phyloP scores from a whole-genome alignment of 2,888 invertebrate genomes.

The Acanthoscelides obtectus region DNA sequence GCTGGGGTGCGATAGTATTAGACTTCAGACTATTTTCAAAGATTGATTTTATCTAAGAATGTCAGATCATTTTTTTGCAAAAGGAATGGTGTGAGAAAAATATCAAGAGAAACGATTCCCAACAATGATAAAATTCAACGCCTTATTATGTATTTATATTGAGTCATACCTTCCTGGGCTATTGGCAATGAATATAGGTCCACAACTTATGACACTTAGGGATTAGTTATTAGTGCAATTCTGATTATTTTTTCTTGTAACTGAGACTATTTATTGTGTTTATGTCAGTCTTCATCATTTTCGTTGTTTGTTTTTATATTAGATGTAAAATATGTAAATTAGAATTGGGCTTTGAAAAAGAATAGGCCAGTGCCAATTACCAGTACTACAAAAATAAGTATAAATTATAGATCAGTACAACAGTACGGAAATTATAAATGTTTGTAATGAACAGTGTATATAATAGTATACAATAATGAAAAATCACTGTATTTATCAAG shows the following conservation, averaged over 20 bases:
- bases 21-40: too few species aligned
- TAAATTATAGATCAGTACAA: constrained; percentile 20
- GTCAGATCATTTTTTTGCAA: too few species aligned
- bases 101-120: too few species aligned
- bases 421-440: constrained; percentile 30
- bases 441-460: constrained; percentile 41
- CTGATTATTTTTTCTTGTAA: neutral
- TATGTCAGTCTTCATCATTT: constrained; percentile 12
- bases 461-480: constrained; percentile 37
- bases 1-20: too few species aligned
- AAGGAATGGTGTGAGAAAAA: too few species aligned
- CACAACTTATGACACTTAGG: neutral
- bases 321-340: constrained; percentile 23
- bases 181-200: neutral
- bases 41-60: too few species aligned
- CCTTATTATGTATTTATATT: neutral
- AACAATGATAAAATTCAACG: too few species aligned
- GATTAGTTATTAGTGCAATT: constrained; percentile 31
- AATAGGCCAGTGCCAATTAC: constrained; percentile 36
- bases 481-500: constrained; percentile 41
- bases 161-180: neutral
- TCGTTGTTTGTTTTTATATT: constrained; percentile 15
- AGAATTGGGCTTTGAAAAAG: constrained; percentile 24
- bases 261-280: constrained; percentile 23
- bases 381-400: constrained; percentile 4